Evolutionary conservation across 2,888 invertebrate genomes (phyloP).

Genomic region (Corbicula japonica): DNA sequence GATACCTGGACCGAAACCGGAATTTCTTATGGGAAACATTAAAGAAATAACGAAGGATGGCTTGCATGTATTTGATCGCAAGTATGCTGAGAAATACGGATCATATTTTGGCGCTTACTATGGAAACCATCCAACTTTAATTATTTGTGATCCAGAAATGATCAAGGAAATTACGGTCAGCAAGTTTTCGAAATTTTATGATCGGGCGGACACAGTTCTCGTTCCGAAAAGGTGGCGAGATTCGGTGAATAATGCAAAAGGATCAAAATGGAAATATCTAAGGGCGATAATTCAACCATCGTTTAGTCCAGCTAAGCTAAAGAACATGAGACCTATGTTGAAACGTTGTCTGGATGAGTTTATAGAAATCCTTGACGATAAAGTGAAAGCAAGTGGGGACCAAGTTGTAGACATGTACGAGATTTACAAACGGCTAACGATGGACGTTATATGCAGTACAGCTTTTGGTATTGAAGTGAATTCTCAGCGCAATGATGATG

Average conservation of each 20-base stretch:
- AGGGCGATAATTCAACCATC: constrained; percentile 42
- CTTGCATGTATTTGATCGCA: constrained; percentile 37
- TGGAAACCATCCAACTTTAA: constrained; percentile 55
- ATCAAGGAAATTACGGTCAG: constrained; percentile 66
- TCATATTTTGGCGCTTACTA: constrained; percentile 51
- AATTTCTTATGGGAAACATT: constrained; percentile 37
- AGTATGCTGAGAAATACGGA: constrained; percentile 51
- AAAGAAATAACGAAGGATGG: constrained; percentile 37
- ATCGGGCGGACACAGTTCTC: constrained; percentile 39
- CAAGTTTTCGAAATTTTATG: constrained; percentile 62
- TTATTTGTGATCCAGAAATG: constrained; percentile 66
- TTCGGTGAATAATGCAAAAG: constrained; percentile 34
- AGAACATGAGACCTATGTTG: constrained; percentile 49
- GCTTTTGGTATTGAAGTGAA: constrained; percentile 67
- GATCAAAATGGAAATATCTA: constrained; percentile 59
- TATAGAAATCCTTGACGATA: constrained; percentile 33
- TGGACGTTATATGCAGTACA: constrained; percentile 64
- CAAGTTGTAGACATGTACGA: constrained; percentile 41
- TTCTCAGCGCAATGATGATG: constrained; percentile 57
- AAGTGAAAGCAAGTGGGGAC: constrained; percentile 3
- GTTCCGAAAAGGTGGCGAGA: constrained; percentile 17
- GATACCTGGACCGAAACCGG: constrained; percentile 38
- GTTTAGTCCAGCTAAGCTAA: constrained; percentile 56
- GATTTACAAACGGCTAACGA: constrained; percentile 43
- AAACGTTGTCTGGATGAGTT: constrained; percentile 46